Evolutionary conservation across 2,113 vertebrate genomes (phyloP).

Genomic region (Mus spicilegus): DNA sequence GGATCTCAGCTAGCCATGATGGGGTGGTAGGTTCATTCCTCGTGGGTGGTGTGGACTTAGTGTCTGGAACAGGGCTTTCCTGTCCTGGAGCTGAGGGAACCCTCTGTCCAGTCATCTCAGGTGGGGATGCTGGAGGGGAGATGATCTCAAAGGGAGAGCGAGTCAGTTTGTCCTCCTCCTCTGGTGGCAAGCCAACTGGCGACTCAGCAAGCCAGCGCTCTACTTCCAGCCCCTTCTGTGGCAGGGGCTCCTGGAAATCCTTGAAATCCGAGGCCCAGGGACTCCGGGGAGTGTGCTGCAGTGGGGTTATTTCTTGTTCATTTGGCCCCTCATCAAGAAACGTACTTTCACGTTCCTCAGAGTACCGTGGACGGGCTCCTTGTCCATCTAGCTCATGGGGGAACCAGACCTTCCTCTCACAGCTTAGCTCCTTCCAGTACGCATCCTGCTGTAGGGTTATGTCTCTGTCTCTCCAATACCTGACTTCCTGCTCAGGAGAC

Average conservation of each 20-base stretch:
- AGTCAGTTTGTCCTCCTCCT: slow-evolving; percentile 79
- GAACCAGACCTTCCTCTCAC: slow-evolving; percentile 91
- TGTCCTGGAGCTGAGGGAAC: slow-evolving; percentile 32
- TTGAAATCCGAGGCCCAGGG: slow-evolving; percentile 79
- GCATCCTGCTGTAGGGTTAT: slow-evolving; percentile 82
- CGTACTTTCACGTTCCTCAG: slow-evolving; percentile 93
- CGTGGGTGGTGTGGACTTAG: slow-evolving; percentile 26
- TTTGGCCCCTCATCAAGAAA: slow-evolving; percentile 93
- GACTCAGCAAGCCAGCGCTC: slow-evolving; percentile 81
- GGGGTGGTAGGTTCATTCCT: slow-evolving; percentile 66
- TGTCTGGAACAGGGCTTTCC: slow-evolving; percentile 66
- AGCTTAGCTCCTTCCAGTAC: slow-evolving; percentile 84
- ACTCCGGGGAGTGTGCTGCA: slow-evolving; percentile 58
- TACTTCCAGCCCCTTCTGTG: slow-evolving; percentile 77
- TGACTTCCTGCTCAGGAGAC: slow-evolving; percentile 68
- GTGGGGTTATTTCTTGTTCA: slow-evolving; percentile 24
- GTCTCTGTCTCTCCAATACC: slow-evolving; percentile 68
- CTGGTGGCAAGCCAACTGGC: slow-evolving; percentile 76
- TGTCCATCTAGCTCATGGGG: slow-evolving; percentile 86
- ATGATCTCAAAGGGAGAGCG: slow-evolving; percentile 82
- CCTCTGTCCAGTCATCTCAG: slow-evolving; percentile 67
- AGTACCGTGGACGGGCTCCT: slow-evolving; percentile 87
- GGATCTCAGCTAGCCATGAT: slow-evolving; percentile 83
- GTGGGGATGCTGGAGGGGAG: slow-evolving; percentile 78
- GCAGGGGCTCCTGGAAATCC: slow-evolving; percentile 66